Evolutionary conservation across 2,888 invertebrate genomes (phyloP).

Genomic region (Sialis fuliginosa): DNA sequence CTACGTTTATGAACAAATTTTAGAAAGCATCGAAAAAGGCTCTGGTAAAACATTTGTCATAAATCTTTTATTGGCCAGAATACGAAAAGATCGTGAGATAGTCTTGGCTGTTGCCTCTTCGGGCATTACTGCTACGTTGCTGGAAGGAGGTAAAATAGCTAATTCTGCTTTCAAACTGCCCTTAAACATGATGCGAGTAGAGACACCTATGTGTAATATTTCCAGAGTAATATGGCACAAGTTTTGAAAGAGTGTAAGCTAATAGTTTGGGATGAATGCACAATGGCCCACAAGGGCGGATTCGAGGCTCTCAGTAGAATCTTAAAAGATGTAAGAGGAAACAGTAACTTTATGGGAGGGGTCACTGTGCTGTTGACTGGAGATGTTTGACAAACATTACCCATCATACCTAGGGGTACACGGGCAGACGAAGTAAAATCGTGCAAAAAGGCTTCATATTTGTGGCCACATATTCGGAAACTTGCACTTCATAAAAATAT

Average conservation of each 20-base stretch:
- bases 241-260: no score
- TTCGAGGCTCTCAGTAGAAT: conserved; percentile 15
- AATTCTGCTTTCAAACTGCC: conserved; percentile 14
- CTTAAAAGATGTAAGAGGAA: conserved; percentile 6
- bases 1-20: no score
- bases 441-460: no score
- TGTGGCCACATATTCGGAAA: no score
- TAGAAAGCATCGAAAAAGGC: no score
- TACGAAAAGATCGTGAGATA: conserved; percentile 11
- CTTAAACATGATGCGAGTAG: conserved; percentile 4
- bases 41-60: conserved; percentile 14
- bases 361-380: conserved; percentile 11
- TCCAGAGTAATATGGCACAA: no score
- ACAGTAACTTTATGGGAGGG: conserved; percentile 10
- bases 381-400: conserved; percentile 13
- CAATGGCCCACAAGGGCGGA: conserved; percentile 12
- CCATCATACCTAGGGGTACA: conserved; percentile 8
- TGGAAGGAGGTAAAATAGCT: conserved; percentile 13
- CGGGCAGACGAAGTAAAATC: not conserved
- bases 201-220: conserved; percentile 9
- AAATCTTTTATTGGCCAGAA: conserved; percentile 12
- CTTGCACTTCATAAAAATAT: no score
- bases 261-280: conserved; percentile 16
- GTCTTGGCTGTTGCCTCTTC: conserved; percentile 14
- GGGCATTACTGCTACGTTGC: conserved; percentile 16